A percentile compares a stretch with the other conserved stretches of the same genome.
Evolutionary conservation across 2,797 vertebrate genomes (phyloP).

Genomic region (Pteropus rufus): DNA sequence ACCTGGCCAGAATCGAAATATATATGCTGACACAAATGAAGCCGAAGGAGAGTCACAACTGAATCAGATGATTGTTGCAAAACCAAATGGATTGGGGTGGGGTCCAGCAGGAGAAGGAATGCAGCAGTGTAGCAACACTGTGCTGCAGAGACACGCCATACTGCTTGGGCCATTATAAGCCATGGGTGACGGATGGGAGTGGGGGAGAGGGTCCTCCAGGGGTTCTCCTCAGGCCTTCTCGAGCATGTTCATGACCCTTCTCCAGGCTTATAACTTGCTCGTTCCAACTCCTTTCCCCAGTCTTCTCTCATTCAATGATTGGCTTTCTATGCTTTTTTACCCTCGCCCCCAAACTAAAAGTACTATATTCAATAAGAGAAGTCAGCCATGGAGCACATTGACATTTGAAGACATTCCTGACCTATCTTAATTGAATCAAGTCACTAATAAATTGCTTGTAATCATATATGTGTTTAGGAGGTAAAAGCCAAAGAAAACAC

Average conservation of each 20-base stretch:
- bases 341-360: not conserved
- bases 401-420: not conserved
- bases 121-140: not conserved
- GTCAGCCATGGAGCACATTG: not conserved
- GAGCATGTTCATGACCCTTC: not conserved
- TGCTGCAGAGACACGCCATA: not conserved
- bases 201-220: not conserved
- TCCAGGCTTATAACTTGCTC: not conserved
- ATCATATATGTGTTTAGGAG: not conserved
- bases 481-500: not conserved
- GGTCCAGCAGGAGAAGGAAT: not conserved
- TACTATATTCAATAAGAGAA: not conserved
- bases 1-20: not conserved
- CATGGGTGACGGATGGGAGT: not conserved
- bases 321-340: not conserved
- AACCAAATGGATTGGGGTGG: not conserved
- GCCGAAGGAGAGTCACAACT: not conserved
- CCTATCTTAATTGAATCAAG: not conserved
- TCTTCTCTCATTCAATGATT: not conserved
- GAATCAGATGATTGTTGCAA: not conserved
- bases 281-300: not conserved
- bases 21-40: not conserved
- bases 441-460: not conserved
- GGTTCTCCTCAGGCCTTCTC: not conserved
- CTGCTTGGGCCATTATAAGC: not conserved